Percentiles rank a stretch among this genome's conserved stretches.
Conservation (phyloP, 2,797 vertebrate species). For the Ispidina picta region DNA sequence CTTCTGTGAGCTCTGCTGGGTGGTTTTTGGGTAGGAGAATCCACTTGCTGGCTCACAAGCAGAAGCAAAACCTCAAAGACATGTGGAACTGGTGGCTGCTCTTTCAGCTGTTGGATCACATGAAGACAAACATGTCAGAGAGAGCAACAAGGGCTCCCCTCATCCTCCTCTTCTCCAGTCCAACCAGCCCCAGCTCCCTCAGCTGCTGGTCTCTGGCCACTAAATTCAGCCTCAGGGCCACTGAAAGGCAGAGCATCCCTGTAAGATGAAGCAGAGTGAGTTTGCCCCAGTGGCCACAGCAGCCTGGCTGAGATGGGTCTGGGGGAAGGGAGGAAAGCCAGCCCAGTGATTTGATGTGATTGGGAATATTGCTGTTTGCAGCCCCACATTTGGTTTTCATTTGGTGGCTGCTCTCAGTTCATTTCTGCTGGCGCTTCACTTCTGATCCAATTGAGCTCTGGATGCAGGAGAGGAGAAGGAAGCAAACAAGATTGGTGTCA, state of each 20-base stretch:
- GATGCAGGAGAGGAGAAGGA: conserved; percentile 46
- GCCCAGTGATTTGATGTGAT: conserved; percentile 6
- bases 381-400: conserved; percentile 45
- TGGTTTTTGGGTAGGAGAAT: not conserved
- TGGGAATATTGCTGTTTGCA: conserved; percentile 43
- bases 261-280: not conserved
- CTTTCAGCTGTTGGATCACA: fast-evolving
- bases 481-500: conserved; percentile 54
- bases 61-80: not conserved
- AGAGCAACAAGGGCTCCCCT: no score
- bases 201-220: not conserved
- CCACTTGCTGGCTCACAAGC: not conserved
- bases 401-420: conserved; percentile 28
- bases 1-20: not conserved
- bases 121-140: not conserved
- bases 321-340: conserved; percentile 13
- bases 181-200: no score
- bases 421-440: conserved; percentile 44
- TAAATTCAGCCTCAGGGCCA: not conserved
- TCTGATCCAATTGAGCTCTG: conserved; percentile 57
- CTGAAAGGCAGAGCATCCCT: not conserved
- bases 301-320: not conserved
- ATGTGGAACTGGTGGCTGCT: fast-evolving
- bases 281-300: not conserved
- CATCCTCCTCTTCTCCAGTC: no score